Evolutionary conservation across 2,888 invertebrate species (phyloP).

Genomic region (Branchellion lobata): DNA sequence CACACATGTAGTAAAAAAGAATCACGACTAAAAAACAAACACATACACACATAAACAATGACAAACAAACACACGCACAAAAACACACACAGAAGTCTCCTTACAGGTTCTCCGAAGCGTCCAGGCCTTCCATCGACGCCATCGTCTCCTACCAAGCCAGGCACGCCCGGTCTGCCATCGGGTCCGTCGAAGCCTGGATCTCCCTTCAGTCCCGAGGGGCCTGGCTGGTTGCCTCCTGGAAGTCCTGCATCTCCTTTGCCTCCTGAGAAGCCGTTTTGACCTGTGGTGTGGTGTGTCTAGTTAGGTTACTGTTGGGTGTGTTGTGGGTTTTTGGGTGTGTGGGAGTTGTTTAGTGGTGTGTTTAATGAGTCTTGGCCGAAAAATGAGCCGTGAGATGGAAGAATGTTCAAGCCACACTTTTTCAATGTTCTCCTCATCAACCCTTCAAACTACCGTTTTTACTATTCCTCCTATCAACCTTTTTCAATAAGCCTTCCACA

Average conservation of each 20-base stretch:
- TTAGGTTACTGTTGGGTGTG: no score
- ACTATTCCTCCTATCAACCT: no score
- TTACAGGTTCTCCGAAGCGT: background rate
- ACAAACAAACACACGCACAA: no score
- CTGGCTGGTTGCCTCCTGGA: slow-evolving; percentile 25
- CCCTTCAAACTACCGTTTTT: no score
- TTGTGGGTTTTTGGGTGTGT: no score
- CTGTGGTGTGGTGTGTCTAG: background rate
- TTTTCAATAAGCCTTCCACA: no score
- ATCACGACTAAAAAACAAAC: background rate
- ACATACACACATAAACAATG: no score
- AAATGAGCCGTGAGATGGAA: no score
- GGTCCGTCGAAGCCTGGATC: slow-evolving; percentile 4
- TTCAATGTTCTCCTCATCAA: no score
- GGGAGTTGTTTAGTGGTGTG: no score
- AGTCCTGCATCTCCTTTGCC: slow-evolving; percentile 31
- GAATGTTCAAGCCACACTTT: no score
- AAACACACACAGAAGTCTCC: background rate
- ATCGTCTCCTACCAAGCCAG: slow-evolving; percentile 12
- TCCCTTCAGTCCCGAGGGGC: slow-evolving; percentile 39
- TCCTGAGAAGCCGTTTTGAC: background rate
- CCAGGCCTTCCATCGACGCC: slow-evolving; percentile 31
- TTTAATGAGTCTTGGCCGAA: no score
- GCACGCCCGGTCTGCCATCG: background rate
- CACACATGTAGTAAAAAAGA: background rate